These are phyloP conservation scores for Ondatra zibethicus DNA, from an alignment of 2,113 vertebrate genomes.

Conservation along the genomic window DNA sequence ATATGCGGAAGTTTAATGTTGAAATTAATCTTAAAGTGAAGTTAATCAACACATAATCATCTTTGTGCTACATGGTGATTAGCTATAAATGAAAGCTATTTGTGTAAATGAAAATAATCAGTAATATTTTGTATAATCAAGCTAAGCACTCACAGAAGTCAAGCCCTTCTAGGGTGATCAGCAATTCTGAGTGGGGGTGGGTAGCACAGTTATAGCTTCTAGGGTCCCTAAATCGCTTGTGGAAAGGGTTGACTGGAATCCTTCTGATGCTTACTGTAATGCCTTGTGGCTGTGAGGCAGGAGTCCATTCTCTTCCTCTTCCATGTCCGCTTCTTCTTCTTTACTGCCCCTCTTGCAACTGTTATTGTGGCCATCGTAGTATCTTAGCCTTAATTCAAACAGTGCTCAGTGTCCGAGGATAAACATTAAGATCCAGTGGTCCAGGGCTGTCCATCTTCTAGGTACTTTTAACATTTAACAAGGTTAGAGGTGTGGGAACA, in stretches of 20 bases:
- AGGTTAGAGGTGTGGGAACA: neutral
- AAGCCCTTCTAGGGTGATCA: neutral
- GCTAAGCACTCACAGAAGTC: constrained; percentile 12
- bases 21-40: constrained; percentile 76
- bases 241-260: neutral
- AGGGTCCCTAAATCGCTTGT: neutral
- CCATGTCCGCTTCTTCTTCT: neutral
- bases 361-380: neutral
- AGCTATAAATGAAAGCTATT: constrained; percentile 73
- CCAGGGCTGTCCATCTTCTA: neutral
- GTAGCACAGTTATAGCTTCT: neutral
- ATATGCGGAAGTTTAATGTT: constrained; percentile 52
- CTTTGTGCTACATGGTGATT: constrained; percentile 68
- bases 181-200: neutral
- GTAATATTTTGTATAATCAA: constrained; percentile 72
- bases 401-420: neutral
- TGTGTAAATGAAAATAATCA: constrained; percentile 71
- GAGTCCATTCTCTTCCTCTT: neutral
- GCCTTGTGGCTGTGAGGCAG: too few species aligned
- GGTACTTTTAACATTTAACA: neutral
- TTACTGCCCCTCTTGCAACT: neutral
- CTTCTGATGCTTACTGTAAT: neutral
- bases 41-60: constrained; percentile 76
- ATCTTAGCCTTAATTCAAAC: neutral
- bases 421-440: neutral